Conservation (phyloP, 2,113 vertebrate species). For the Entelurus aequoreus region DNA sequence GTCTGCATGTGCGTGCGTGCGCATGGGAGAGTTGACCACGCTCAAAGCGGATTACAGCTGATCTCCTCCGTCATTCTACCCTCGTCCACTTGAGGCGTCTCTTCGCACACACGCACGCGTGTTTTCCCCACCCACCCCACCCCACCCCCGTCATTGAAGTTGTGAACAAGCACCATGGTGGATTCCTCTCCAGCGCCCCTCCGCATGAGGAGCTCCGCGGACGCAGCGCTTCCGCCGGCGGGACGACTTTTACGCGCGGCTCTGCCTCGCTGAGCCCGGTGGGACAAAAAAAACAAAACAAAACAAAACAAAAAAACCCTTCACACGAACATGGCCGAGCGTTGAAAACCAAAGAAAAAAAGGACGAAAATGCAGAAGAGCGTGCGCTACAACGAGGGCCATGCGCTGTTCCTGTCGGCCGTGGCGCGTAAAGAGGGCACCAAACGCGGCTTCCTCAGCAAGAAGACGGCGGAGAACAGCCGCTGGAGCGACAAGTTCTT, state of each 20-base stretch:
- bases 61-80: constrained; percentile 69
- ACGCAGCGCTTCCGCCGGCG: constrained; percentile 28
- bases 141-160: background rate
- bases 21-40: constrained; percentile 15
- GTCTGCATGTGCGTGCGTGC: background rate
- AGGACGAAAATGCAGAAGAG: constrained; percentile 85
- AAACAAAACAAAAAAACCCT: constrained; percentile 29
- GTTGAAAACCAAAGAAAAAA: constrained; percentile 25
- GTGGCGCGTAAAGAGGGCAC: constrained; percentile 93
- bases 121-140: background rate
- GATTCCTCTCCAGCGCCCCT: constrained; percentile 23
- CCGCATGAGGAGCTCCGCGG: constrained; percentile 47
- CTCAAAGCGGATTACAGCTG: constrained; percentile 82
- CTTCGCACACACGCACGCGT: background rate
- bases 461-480: constrained; percentile 91
- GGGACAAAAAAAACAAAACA: constrained; percentile 25
- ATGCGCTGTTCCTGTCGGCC: constrained; percentile 86
- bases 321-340: constrained; percentile 27
- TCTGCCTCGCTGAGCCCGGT: constrained; percentile 35
- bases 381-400: constrained; percentile 94
- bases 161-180: constrained; percentile 43
- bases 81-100: constrained; percentile 38
- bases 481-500: constrained; percentile 98
- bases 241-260: constrained; percentile 64
- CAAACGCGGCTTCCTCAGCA: constrained; percentile 88